Evolutionary conservation across 2,888 invertebrate genomes (phyloP), one percentile per base, ranked within the genome.

Genomic region (Dryobota labecula): DNA sequence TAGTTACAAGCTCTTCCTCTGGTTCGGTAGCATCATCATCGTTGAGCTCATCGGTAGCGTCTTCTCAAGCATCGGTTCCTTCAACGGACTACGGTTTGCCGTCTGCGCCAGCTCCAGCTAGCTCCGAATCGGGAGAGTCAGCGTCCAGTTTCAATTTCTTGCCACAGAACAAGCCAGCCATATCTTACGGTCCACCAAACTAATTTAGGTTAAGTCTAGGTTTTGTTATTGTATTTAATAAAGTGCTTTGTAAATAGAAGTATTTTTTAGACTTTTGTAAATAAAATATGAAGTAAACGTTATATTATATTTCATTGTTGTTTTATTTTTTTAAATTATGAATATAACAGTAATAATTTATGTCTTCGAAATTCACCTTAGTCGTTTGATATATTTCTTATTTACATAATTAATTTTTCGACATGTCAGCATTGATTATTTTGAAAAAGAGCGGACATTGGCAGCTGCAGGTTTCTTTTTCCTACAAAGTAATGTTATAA

Each of bases 101-200:
- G 0, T 79, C 87, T 27, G 79, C 86, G 11, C 73, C 87, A 9
- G 89, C 64, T 33, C 3, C 33, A 24, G 43, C 24, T 2, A 66
- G 47, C 51, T 73, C 73, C 11, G 54, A 63, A 27, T 82, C 78
- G 13, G 47, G 30, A 4, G 83, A 84, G 33, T 87, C 88, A 24
- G 70, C 78, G 45, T 74, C 87, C 0, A 88, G 84, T 80, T 78
- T 87, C 49, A 92, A 88, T 81, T 95, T 95, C 85, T 87, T 95
- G 76, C 94, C 95, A 20, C 91, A 91, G 70, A 88, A 88, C 24
- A 91, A 92, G 81, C 94, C 94, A 38, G 91, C 92, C 11, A 73
- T 84, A 58, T 88, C 92, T 11, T 95, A 95, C 70, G 95, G 95
- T 51, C 82, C 88, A 61, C 94, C 95, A 27, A 92, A 92, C 84